Conservation (phyloP, 2,888 invertebrate species). For the Diplolepis rosae region DNA sequence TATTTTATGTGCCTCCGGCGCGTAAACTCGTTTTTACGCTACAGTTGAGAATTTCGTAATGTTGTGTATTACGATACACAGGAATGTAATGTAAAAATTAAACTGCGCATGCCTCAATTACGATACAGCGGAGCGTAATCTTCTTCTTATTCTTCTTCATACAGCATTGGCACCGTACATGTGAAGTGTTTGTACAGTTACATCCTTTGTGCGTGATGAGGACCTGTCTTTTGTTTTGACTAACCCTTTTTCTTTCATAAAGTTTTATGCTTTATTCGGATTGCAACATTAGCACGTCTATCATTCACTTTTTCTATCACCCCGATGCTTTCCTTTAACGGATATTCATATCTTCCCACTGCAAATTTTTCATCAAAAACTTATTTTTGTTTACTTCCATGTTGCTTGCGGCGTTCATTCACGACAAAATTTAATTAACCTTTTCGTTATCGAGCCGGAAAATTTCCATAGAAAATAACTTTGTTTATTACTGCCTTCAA, state of each 20-base stretch:
- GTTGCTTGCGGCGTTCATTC: not conserved
- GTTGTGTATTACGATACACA: no score
- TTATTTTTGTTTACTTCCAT: conserved; percentile 8
- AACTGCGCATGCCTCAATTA: no score
- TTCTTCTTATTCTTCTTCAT: no score
- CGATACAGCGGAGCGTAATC: no score
- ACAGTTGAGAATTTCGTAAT: no score
- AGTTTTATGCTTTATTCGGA: not conserved
- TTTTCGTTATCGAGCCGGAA: conserved; percentile 3
- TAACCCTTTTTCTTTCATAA: not conserved
- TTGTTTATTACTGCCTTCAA: conserved; percentile 28
- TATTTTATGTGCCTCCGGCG: no score
- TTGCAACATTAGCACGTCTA: not conserved
- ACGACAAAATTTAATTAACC: conserved; percentile 24
- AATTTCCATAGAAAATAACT: conserved; percentile 26
- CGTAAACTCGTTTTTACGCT: no score
- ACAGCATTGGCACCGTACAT: no score
- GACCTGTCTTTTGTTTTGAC: conserved; percentile 20
- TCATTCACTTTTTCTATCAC: conserved; percentile 2
- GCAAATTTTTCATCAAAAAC: conserved; percentile 12
- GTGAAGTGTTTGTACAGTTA: conserved; percentile 26
- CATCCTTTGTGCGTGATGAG: conserved; percentile 25
- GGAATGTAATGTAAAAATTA: no score
- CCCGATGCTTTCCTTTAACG: conserved; percentile 2
- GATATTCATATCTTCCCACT: conserved; percentile 33